Evolutionary conservation across 2,113 vertebrate genomes (phyloP).

Genomic region (Sciurus niger): DNA sequence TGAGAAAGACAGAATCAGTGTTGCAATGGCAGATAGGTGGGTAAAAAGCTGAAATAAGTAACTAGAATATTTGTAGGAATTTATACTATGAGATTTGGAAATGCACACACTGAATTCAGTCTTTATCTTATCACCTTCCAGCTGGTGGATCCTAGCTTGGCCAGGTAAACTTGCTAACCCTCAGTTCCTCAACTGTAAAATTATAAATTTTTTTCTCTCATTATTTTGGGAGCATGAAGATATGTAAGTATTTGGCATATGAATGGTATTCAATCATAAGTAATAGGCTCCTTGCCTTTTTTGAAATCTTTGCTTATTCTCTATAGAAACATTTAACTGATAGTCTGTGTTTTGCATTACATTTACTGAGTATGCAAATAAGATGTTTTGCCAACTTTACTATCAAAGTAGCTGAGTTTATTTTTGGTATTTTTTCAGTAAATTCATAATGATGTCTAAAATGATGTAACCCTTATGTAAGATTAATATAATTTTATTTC

Average conservation of each 20-base stretch:
- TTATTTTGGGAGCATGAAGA: neutral
- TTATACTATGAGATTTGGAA: neutral
- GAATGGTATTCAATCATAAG: neutral
- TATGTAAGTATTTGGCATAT: neutral
- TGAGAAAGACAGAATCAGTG: neutral
- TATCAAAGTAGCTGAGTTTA: neutral
- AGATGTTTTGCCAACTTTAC: neutral
- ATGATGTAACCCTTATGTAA: neutral
- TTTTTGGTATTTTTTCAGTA: neutral
- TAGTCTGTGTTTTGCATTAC: neutral
- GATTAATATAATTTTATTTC: neutral
- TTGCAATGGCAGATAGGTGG: neutral
- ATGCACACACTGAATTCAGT: neutral
- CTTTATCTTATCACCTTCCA: neutral
- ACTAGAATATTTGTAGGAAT: neutral
- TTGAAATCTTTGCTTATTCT: conserved; percentile 28
- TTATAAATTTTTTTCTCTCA: neutral
- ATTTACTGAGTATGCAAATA: neutral
- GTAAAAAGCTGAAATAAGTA: neutral
- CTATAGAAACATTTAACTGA: neutral
- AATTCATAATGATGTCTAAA: neutral
- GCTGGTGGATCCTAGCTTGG: neutral
- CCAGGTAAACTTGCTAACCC: neutral
- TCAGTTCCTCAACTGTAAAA: neutral
- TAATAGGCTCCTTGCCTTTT: neutral